Evolutionary conservation across 2,888 invertebrate species (phyloP), one percentile per base, ranked within the genome.

Genomic region (Leptinotarsa rubiginosa): DNA sequence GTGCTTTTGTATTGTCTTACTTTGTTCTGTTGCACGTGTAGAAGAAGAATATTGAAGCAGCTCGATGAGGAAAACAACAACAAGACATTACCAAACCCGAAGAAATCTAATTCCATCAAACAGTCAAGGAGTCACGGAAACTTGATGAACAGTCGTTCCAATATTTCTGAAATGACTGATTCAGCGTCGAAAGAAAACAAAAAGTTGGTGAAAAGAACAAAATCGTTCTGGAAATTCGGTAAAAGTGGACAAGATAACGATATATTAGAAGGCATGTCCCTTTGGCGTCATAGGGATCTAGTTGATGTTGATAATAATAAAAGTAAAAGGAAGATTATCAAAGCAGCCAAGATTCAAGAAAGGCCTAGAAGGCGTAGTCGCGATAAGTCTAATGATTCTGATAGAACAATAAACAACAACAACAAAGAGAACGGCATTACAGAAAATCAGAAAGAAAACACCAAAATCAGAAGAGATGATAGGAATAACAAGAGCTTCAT

Each of bases 151-250:
- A 86, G 84, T 77, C 85, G 82, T 20, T 13, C 52, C n/a, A 72
- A 90, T 81, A 87, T 89, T 79, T 91, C 90, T 47, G 92, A 90
- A 81, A 90, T 91, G 81, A 90, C 91, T 81, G 91, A 91, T 81
- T 89, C 87, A 87, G 84, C 87, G n/a, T 89, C 89, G 70, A 88
- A 90, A 85, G 91, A 92, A 84, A 88, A 91, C 82, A 92, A 92
- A 78, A 91, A 92, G 0, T 91, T 93, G 74, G 92, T 96, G 0
- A 96, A 96, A 84, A 89, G 96, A 65, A 95, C 95, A 0, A 96
- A 95, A 85, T 95, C 95, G 0, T 94, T 96, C 84, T 96, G 96
- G 96, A 93, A 93, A 83, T 95, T 96, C 82, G 93, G 95, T 25
- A 91, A 93, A 72, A 89, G 89, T 69, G 92, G 91, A 2, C 91